These are phyloP conservation scores for Halcyon chelicuti DNA, from an alignment of 2,797 vertebrate genomes.

Conservation along the genomic window DNA sequence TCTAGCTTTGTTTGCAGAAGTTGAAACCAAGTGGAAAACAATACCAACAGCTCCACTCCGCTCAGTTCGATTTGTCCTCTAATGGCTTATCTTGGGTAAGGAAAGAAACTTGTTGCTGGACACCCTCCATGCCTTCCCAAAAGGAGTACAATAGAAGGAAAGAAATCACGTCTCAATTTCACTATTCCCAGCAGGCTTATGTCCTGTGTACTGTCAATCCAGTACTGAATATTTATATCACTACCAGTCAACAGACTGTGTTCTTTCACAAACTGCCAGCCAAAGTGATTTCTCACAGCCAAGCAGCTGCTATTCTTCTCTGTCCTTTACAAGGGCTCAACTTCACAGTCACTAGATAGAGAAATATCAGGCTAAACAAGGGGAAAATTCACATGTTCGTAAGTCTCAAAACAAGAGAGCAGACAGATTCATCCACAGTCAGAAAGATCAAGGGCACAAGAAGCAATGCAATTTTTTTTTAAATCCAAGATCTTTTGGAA, in stretches of 20 bases:
- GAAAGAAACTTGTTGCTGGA: neutral
- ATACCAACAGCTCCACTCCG: fast-evolving
- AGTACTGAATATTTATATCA: slow-evolving; percentile 56
- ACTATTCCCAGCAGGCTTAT: neutral
- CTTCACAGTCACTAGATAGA: neutral
- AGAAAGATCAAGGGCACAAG: neutral
- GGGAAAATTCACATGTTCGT: neutral
- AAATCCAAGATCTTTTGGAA: neutral
- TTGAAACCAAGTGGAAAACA: slow-evolving; percentile 8
- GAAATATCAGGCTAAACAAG: neutral
- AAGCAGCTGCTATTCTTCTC: slow-evolving; percentile 40
- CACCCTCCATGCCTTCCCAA: neutral
- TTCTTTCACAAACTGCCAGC: slow-evolving; percentile 43
- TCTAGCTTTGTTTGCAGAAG: slow-evolving; percentile 30
- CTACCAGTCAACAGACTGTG: slow-evolving; percentile 25
- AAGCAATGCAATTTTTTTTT: neutral
- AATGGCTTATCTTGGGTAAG: neutral
- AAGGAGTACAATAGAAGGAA: neutral
- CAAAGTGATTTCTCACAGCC: slow-evolving; percentile 40
- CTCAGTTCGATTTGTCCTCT: neutral
- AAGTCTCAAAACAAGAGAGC: neutral
- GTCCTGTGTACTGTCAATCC: slow-evolving; percentile 29
- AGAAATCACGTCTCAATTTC: neutral
- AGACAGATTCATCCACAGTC: neutral
- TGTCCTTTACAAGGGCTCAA: slow-evolving; percentile 20